These are phyloP conservation scores for Nannobrachium achirus DNA, from an alignment of 2,113 vertebrate genomes.

Conservation along the genomic window DNA sequence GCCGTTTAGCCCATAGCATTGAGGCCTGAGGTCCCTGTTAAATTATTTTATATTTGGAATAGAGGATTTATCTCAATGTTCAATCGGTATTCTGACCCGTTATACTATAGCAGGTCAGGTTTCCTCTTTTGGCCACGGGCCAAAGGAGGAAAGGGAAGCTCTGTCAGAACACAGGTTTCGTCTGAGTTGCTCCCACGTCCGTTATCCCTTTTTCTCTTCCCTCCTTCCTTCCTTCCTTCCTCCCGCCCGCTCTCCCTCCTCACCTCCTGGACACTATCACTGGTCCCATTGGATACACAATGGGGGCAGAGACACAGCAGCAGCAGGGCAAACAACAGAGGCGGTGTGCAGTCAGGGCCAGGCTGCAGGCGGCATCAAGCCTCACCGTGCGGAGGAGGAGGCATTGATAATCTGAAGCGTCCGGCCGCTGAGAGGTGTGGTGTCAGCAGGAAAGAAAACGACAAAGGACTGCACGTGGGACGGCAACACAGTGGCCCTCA, in stretches of 20 bases:
- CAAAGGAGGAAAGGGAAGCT: conserved; percentile 70
- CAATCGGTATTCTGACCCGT: too few species aligned
- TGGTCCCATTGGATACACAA: conserved; percentile 25
- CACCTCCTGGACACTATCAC: conserved; percentile 43
- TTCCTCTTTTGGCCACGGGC: conserved; percentile 49
- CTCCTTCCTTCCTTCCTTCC: conserved; percentile 38
- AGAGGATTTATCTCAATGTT: too few species aligned
- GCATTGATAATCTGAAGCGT: neutral
- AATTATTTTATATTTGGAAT: too few species aligned
- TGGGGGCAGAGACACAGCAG: conserved; percentile 7
- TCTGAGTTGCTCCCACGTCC: conserved; percentile 58
- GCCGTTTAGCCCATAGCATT: too few species aligned
- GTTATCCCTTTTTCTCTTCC: conserved; percentile 60
- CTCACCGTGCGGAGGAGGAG: neutral
- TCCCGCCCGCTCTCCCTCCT: conserved; percentile 30
- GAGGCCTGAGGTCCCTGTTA: too few species aligned
- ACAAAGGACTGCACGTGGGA: neutral
- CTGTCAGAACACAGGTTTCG: conserved; percentile 45
- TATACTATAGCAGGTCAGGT: conserved; percentile 17
- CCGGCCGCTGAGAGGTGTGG: neutral
- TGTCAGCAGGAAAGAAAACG: neutral
- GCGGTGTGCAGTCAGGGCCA: conserved; percentile 2
- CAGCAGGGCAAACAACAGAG: neutral
- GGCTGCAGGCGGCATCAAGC: neutral
- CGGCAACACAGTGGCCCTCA: neutral